Percentiles rank a stretch among this genome's conserved stretches.
Evolutionary conservation across 2,797 vertebrate genomes (phyloP).

Genomic region (Crocodylus rhombifer): DNA sequence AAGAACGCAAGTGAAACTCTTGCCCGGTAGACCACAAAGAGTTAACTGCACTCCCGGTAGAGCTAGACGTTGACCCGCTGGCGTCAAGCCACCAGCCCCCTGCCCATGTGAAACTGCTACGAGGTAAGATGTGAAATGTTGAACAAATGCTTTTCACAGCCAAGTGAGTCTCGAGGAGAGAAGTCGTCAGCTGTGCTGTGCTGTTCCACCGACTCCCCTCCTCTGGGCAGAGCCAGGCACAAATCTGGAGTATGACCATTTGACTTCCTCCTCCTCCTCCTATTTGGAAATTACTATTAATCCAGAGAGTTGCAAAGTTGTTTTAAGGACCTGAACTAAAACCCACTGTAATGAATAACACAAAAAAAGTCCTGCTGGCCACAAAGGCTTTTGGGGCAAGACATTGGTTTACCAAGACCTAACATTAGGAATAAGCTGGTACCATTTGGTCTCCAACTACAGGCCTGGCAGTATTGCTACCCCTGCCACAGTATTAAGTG

Average conservation of each 20-base stretch:
- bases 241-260: neutral
- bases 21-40: neutral
- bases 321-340: too few relatives aligned
- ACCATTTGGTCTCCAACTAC: too few relatives aligned
- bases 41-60: fast-evolving
- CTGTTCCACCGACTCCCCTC: fast-evolving
- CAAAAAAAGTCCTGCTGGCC: neutral
- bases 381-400: neutral
- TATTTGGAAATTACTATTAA: fast-evolving
- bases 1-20: constrained; percentile 36
- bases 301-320: fast-evolving
- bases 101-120: fast-evolving
- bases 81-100: fast-evolving
- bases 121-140: fast-evolving
- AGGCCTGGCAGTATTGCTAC: neutral
- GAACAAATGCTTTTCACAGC: neutral
- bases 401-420: neutral
- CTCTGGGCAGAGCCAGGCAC: neutral
- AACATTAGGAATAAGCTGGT: neutral
- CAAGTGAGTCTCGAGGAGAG: fast-evolving
- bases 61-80: fast-evolving
- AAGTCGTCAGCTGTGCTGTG: neutral
- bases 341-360: neutral
- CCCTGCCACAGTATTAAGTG: neutral
- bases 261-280: neutral